These are phyloP conservation scores for Thymallus thymallus DNA, from an alignment of 2,113 vertebrate genomes.

Conservation along the genomic window DNA sequence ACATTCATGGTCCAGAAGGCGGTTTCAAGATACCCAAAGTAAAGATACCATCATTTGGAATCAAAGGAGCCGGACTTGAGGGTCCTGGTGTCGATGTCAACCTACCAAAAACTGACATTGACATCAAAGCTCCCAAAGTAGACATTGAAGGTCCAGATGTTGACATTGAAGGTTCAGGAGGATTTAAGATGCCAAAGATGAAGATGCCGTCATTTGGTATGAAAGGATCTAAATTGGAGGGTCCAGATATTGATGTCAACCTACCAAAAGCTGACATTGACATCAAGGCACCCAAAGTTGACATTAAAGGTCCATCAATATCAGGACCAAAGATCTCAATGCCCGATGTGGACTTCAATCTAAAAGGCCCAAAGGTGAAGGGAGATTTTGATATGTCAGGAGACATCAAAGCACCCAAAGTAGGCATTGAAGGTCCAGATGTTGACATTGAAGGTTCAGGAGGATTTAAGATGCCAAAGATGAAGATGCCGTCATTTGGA, in stretches of 20 bases:
- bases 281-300: slow-evolving; percentile 30
- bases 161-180: slow-evolving; percentile 19
- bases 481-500: slow-evolving; percentile 13
- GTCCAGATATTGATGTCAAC: slow-evolving; percentile 20
- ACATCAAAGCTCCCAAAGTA: slow-evolving; percentile 35
- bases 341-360: not conserved
- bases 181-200: slow-evolving; percentile 24
- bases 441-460: slow-evolving; percentile 11
- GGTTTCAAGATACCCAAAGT: slow-evolving; percentile 41
- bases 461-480: slow-evolving; percentile 15
- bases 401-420: slow-evolving; percentile 4
- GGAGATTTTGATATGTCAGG: not conserved
- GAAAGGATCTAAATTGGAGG: slow-evolving; percentile 7
- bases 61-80: slow-evolving; percentile 58
- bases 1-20: slow-evolving; percentile 44
- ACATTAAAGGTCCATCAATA: slow-evolving; percentile 30
- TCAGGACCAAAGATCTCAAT: slow-evolving; percentile 26
- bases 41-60: slow-evolving; percentile 51
- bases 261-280: slow-evolving; percentile 21
- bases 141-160: slow-evolving; percentile 22
- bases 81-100: slow-evolving; percentile 7
- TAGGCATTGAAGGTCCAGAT: slow-evolving; percentile 24
- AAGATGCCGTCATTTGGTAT: slow-evolving; percentile 20
- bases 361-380: slow-evolving; percentile 1
- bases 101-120: slow-evolving; percentile 33